A percentile compares a stretch with the other conserved stretches of the same genome.
Evolutionary conservation across 2,797 vertebrate species (phyloP).

Genomic region (Pipistrellus pygmaeus): DNA sequence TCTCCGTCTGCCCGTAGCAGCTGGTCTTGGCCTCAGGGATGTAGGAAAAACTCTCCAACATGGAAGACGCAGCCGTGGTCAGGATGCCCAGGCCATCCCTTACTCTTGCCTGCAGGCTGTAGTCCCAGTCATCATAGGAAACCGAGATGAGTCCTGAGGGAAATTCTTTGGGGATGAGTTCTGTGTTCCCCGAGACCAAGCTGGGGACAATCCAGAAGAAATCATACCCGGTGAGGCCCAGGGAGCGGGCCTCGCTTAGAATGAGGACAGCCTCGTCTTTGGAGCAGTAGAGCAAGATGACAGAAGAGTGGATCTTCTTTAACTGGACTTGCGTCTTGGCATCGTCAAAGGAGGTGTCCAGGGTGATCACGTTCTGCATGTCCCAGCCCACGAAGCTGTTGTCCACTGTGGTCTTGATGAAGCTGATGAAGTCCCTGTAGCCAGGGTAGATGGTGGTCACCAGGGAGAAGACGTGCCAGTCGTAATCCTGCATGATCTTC

Average conservation of each 20-base stretch:
- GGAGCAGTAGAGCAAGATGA: conserved; percentile 97
- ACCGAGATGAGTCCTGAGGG: conserved; percentile 97
- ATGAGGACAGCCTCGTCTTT: conserved; percentile 96
- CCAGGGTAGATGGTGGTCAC: conserved; percentile 98
- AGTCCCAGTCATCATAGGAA: conserved; percentile 99
- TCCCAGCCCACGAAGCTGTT: conserved; percentile 99
- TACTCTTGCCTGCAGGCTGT: conserved; percentile 94
- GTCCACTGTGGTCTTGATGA: conserved; percentile 97
- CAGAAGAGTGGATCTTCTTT: conserved; percentile 98
- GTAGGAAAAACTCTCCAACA: conserved; percentile 95
- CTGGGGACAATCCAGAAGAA: conserved; percentile 99
- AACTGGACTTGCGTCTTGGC: conserved; percentile 95
- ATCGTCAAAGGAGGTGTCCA: conserved; percentile 95
- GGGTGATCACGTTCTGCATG: conserved; percentile 94
- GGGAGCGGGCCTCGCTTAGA: conserved; percentile 96
- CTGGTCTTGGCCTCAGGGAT: conserved; percentile 96
- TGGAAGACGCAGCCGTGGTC: conserved; percentile 95
- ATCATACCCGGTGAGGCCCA: conserved; percentile 97
- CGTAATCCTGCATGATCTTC: conserved; percentile 99
- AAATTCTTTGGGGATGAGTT: conserved; percentile 94
- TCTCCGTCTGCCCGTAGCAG: conserved; percentile 95
- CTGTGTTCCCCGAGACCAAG: conserved; percentile 95
- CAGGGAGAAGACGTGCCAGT: conserved; percentile 98
- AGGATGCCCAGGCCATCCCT: conserved; percentile 98
- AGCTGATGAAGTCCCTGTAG: conserved; percentile 97